phyloP scores from a whole-genome alignment of 2,888 invertebrate species.

The Eremobia ochroleuca region DNA sequence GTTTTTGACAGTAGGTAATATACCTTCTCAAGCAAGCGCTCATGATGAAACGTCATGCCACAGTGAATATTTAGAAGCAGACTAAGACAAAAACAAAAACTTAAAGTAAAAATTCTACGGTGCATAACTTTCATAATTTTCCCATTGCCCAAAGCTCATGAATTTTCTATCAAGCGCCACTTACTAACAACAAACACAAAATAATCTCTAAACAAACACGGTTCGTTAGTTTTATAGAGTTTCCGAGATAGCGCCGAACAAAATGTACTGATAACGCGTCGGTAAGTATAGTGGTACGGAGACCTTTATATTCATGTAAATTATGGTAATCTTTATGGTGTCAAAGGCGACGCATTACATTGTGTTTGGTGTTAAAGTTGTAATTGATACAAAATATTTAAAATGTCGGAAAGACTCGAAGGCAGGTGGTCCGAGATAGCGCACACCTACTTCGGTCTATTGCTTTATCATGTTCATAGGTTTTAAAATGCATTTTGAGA shows the following conservation, averaged over 20 bases:
- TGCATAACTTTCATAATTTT: neutral
- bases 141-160: neutral
- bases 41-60: too few relatives aligned
- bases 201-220: constrained; percentile 63
- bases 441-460: neutral
- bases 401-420: neutral
- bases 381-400: constrained; percentile 35
- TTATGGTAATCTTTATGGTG: constrained; percentile 50
- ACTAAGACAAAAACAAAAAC: neutral
- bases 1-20: too few relatives aligned
- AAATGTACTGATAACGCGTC: constrained; percentile 66
- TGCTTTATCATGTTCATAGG: neutral
- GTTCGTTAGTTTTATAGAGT: constrained; percentile 66
- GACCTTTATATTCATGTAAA: constrained; percentile 44
- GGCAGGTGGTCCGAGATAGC: constrained; percentile 10
- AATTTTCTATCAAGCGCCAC: constrained; percentile 22
- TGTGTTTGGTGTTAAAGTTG: constrained; percentile 21
- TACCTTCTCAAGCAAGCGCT: too few relatives aligned
- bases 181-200: constrained; percentile 43
- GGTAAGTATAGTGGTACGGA: constrained; percentile 36
- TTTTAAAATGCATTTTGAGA: neutral
- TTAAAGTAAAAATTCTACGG: neutral
- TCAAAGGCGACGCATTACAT: constrained; percentile 23
- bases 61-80: neutral
- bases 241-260: constrained; percentile 62